These are phyloP conservation scores for Epinephelus coioides DNA, from an alignment of 2,797 vertebrate species.

Conservation along the genomic window DNA sequence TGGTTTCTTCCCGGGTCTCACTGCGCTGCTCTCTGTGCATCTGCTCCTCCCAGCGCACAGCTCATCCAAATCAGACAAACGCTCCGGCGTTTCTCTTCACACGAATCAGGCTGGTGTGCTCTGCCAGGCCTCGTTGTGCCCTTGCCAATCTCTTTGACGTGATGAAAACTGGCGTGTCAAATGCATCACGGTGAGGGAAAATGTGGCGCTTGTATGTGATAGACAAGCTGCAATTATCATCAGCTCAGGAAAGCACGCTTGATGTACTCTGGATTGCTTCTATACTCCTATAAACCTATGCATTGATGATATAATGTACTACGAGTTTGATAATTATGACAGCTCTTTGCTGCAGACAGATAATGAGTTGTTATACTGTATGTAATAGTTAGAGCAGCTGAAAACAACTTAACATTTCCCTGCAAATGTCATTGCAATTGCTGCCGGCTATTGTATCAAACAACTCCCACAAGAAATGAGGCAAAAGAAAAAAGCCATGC, in stretches of 20 bases:
- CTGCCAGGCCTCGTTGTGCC: constrained; percentile 54
- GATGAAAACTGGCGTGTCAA: constrained; percentile 69
- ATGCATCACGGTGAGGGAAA: constrained; percentile 48
- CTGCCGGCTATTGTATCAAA: constrained; percentile 41
- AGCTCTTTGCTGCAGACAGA: constrained; percentile 5
- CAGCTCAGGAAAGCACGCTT: constrained; percentile 35
- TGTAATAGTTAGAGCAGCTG: constrained; percentile 6
- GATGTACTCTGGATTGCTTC: background rate
- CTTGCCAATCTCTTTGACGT: constrained; percentile 59
- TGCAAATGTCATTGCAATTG: constrained; percentile 56
- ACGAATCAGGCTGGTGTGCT: constrained; percentile 36
- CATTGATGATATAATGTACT: background rate
- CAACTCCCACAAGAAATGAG: constrained; percentile 26
- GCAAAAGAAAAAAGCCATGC: constrained; percentile 18
- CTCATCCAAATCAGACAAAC: constrained; percentile 61
- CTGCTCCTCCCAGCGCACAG: background rate
- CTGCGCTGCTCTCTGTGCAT: constrained; percentile 12
- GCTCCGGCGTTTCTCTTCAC: constrained; percentile 41
- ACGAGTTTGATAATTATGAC: background rate
- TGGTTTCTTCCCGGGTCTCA: constrained; percentile 46
- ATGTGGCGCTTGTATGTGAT: constrained; percentile 54
- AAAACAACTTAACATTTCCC: constrained; percentile 30
- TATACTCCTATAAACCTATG: background rate
- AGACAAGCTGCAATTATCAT: constrained; percentile 64
- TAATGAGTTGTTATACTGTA: background rate